Evolutionary conservation across 1,140 invertebrate genomes (phyloP).

Genomic region (Drosophila melanogaster): Release_6_plus_ISO1_MT NT_033777.3:23740501-23741000

Average conservation of each 20-base stretch:
- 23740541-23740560: slow-evolving; percentile 17
- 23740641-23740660: slow-evolving; percentile 23
- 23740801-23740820: too few species aligned
- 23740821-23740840: too few species aligned
- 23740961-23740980: too few species aligned
- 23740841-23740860: too few species aligned
- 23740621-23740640: neutral
- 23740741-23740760: neutral
- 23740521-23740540: slow-evolving; percentile 32
- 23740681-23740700: slow-evolving; percentile 11
- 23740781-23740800: too few species aligned
- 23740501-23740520: neutral
- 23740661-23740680: slow-evolving; percentile 7
- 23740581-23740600: slow-evolving; percentile 19
- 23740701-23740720: slow-evolving; percentile 11
- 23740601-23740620: slow-evolving; percentile 18
- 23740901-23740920: neutral
- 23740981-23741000: too few species aligned
- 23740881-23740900: too few species aligned
- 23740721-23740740: neutral
- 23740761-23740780: neutral
- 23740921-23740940: neutral
- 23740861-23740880: too few species aligned
- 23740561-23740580: neutral
- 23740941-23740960: neutral